Conservation (phyloP, 23 tunicate genomes). For the Ciona savignyi region DNA sequence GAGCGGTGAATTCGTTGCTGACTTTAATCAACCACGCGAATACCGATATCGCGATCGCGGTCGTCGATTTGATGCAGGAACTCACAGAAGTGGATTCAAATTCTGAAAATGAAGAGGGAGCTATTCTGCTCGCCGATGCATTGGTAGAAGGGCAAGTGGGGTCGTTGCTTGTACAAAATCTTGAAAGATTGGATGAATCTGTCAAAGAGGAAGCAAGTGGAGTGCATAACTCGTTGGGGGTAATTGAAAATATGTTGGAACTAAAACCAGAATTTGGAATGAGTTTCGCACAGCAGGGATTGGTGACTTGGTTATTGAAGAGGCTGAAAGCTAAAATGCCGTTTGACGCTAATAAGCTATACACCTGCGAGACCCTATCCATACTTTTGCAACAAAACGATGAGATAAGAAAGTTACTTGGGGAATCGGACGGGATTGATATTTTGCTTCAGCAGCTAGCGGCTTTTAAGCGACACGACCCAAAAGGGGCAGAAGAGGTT, state of each 20-base stretch:
- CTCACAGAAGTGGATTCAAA: conserved; percentile 65
- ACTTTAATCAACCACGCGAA: conserved; percentile 74
- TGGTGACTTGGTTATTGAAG: conserved; percentile 77
- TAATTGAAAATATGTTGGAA: conserved; percentile 82
- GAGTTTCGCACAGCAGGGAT: conserved; percentile 35
- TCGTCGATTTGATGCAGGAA: conserved; percentile 78
- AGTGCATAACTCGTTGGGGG: conserved; percentile 63
- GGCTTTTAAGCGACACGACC: conserved; percentile 77
- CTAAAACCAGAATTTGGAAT: conserved; percentile 56
- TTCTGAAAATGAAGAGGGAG: conserved; percentile 75
- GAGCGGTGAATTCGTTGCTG: conserved; percentile 67
- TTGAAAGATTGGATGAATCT: conserved; percentile 86
- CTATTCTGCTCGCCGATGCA: conserved; percentile 69
- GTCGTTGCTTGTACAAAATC: conserved; percentile 68
- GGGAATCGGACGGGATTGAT: conserved; percentile 89
- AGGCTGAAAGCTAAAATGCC: conserved; percentile 59
- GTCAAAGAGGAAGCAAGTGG: conserved; percentile 82
- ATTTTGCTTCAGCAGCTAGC: conserved; percentile 79
- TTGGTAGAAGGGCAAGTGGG: conserved; percentile 62
- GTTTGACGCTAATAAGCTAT: conserved; percentile 79
- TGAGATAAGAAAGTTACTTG: conserved; percentile 51
- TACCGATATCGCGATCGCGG: conserved; percentile 84
- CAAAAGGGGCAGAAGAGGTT: conserved; percentile 64
- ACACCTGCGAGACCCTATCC: conserved; percentile 76
- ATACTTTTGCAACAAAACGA: conserved; percentile 76